Evolutionary conservation across 2,113 vertebrate species (phyloP).

Genomic region (Pan paniscus): DNA sequence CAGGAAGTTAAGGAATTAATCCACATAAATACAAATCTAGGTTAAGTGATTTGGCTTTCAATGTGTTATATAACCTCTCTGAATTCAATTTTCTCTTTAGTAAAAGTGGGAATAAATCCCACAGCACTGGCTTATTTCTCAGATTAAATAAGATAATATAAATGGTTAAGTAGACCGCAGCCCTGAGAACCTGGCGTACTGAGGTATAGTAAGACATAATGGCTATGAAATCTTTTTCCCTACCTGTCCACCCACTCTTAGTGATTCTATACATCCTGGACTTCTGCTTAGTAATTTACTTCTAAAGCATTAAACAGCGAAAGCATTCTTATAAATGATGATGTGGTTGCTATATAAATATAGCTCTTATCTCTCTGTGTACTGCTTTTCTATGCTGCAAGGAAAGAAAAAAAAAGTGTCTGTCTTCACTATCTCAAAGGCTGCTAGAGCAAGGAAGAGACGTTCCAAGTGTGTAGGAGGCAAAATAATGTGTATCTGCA

Average conservation of each 20-base stretch:
- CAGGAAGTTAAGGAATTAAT: neutral
- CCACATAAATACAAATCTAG: neutral
- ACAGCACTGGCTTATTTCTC: neutral
- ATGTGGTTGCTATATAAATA: neutral
- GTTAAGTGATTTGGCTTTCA: neutral
- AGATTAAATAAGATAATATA: neutral
- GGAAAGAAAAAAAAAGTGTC: neutral
- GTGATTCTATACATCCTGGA: neutral
- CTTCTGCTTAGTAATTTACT: slow-evolving; percentile 23
- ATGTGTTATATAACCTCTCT: neutral
- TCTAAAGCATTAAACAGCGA: slow-evolving; percentile 16
- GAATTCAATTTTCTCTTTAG: neutral
- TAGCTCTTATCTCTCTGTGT: neutral
- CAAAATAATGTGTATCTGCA: slow-evolving; percentile 43
- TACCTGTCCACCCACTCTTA: neutral
- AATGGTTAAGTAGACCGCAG: neutral
- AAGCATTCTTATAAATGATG: neutral
- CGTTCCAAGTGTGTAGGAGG: slow-evolving; percentile 37
- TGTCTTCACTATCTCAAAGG: slow-evolving; percentile 2
- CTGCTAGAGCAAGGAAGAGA: neutral
- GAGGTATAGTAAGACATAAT: neutral
- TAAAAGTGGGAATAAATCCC: neutral
- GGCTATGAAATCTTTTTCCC: neutral
- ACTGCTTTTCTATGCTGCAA: slow-evolving; percentile 10
- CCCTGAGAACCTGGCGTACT: neutral